phyloP scores from a whole-genome alignment of 1,140 invertebrate genomes.

The Halictus rubicundus region DNA sequence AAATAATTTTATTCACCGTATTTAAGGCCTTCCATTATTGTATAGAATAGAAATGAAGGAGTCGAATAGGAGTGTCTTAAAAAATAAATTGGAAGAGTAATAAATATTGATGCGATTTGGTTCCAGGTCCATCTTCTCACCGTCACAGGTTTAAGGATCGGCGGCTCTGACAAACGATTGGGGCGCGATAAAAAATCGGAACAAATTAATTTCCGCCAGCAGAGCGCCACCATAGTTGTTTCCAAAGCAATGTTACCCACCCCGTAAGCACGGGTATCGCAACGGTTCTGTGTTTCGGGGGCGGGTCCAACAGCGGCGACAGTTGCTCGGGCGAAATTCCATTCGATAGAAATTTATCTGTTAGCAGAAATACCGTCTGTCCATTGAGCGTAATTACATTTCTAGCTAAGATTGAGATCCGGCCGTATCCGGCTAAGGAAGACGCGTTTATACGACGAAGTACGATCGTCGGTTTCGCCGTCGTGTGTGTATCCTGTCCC shows the following conservation, averaged over 20 bases:
- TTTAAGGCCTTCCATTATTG: too few species aligned
- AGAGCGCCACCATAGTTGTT: background rate
- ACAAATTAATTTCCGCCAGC: background rate
- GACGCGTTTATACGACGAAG: conserved; percentile 15
- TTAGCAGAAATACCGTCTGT: conserved; percentile 31
- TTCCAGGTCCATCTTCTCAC: too few species aligned
- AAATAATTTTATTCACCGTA: too few species aligned
- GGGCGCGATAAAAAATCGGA: background rate
- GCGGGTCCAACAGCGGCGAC: background rate
- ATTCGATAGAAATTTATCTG: conserved; percentile 39
- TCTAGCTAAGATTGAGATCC: conserved; percentile 46
- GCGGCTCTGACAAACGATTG: too few species aligned
- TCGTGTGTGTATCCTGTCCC: conserved; percentile 3
- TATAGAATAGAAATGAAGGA: too few species aligned
- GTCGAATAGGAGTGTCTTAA: too few species aligned
- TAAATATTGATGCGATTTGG: too few species aligned
- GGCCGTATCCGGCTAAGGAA: conserved; percentile 33
- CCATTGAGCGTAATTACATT: conserved; percentile 48
- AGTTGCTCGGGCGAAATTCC: conserved; percentile 6
- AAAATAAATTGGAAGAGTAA: too few species aligned
- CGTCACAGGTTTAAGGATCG: too few species aligned
- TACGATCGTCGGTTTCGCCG: conserved; percentile 7
- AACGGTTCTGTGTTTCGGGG: background rate
- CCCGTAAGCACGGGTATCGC: background rate
- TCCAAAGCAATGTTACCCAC: background rate